Conservation (phyloP, 1,140 invertebrate genomes). For the Philopotamus ludificatus region DNA sequence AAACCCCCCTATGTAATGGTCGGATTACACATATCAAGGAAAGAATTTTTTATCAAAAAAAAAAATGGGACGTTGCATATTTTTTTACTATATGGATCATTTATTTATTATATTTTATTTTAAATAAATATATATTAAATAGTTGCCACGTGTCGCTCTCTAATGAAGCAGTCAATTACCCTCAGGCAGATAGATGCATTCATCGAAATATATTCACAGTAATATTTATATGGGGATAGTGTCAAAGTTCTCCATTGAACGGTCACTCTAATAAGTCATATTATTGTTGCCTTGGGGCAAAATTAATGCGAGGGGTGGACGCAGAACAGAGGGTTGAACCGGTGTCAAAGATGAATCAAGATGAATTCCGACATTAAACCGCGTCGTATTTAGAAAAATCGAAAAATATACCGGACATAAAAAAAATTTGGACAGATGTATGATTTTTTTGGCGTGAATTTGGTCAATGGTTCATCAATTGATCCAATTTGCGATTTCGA, state of each 20-base stretch:
- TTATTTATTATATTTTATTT: too few species aligned
- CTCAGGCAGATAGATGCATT: too few species aligned
- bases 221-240: not conserved
- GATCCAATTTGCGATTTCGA: constrained; percentile 40
- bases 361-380: constrained; percentile 16
- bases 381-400: too few species aligned
- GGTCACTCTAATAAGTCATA: constrained; percentile 31
- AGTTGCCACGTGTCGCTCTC: too few species aligned
- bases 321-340: not conserved
- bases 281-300: constrained; percentile 29
- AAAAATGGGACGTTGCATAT: too few species aligned
- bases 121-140: too few species aligned
- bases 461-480: constrained; percentile 35
- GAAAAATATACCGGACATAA: too few species aligned
- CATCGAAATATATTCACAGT: not conserved
- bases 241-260: constrained; percentile 14
- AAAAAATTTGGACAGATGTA: too few species aligned
- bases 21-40: constrained; percentile 8
- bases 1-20: constrained; percentile 9
- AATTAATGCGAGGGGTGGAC: constrained; percentile 20
- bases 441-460: too few species aligned
- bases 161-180: too few species aligned
- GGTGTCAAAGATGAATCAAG: constrained; percentile 7
- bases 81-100: too few species aligned
- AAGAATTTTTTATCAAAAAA: too few species aligned